Conservation (phyloP, 2,888 invertebrate genomes). For the Spodoptera picta region DNA sequence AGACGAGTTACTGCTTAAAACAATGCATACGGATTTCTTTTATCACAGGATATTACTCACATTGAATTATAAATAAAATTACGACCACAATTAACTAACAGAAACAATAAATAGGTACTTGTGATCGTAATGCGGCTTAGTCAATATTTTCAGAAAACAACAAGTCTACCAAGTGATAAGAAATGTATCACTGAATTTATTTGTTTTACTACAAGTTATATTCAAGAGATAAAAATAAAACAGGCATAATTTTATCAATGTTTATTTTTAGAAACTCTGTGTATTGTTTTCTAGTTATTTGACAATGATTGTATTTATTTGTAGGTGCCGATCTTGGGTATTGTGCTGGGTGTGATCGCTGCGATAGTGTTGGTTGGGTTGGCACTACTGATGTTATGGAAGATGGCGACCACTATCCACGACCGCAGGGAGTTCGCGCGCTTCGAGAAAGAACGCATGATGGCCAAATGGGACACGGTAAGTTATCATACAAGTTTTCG, state of each 20-base stretch:
- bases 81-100: background rate
- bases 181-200: too few species aligned
- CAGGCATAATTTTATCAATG: too few species aligned
- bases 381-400: constrained; percentile 98
- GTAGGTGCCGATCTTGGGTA: constrained; percentile 93
- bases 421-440: constrained; percentile 98
- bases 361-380: constrained; percentile 98
- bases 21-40: background rate
- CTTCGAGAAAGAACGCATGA: constrained; percentile 99
- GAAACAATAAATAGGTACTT: background rate
- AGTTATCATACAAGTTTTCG: too few species aligned
- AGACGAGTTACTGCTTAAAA: too few species aligned
- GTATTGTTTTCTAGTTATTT: too few species aligned
- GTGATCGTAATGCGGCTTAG: too few species aligned
- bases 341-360: constrained; percentile 98
- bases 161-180: too few species aligned
- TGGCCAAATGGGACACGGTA: constrained; percentile 99
- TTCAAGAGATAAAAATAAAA: too few species aligned
- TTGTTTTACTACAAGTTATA: too few species aligned
- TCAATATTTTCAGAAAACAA: too few species aligned
- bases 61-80: constrained; percentile 1
- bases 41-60: constrained; percentile 17
- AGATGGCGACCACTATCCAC: constrained; percentile 98
- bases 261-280: too few species aligned
- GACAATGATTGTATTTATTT: constrained; percentile 14